Evolutionary conservation across 2,888 invertebrate species (phyloP), one percentile per base, ranked within the genome.

Genomic region (Eupithecia inturbata): DNA sequence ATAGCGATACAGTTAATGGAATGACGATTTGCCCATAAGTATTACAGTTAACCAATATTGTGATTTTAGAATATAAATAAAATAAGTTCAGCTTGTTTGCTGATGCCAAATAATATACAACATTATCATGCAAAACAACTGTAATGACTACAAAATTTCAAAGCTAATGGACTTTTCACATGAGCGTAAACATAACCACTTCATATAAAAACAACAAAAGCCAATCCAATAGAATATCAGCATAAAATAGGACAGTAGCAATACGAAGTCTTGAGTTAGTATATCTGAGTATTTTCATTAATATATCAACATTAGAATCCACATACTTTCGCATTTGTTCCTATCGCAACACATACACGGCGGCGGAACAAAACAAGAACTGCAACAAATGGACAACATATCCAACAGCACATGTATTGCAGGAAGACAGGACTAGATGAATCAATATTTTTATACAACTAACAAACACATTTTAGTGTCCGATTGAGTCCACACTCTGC

Each of bases 381-480:
- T 76, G 75, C 73, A 78, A 73, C 67, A 68, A 68, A 75, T 72
- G 78, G 77, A 79, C 76, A 75, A 76, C 75, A 75, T 71, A 78
- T 79, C 76, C 79, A 77, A 78, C 36, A 64, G 74, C 71, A 74
- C 73, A 73, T 79, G 80, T 76, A 80, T 85, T 79, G 85, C 83
- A 85, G 90, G 91, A 91, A 91, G 91, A 91, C 90, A 84, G 86
- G 91, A 91, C 91, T 91, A 91, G 91, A 90, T 86, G 86, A 86
- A 82, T 86, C 81, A 78, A 83, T 82, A 83, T 82, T 81, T 75
- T 69, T 39, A 73, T 78, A 76, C 71, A 74, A 75, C 76, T 79
- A 80, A 80, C 77, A 77, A 53, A 79, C 75, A 78, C 71, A 70
- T 78, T 75, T 72, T 66, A 81, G 75, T 76, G 80, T 82, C 72